Conservation (phyloP, 2,113 vertebrate genomes). For the Strix uralensis region DNA sequence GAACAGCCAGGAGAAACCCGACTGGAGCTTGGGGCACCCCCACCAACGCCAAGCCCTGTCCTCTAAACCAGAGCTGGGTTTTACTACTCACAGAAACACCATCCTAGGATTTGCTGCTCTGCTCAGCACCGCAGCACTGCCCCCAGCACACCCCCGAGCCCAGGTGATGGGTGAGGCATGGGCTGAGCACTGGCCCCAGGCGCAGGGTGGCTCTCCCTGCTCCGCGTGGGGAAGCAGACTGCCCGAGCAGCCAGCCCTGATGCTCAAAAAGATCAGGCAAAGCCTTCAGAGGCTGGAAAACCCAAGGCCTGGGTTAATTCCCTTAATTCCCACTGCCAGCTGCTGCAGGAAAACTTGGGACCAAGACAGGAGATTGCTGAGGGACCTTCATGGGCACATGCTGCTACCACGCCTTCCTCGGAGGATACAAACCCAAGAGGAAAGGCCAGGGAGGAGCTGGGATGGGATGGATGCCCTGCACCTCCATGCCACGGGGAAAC, state of each 20-base stretch:
- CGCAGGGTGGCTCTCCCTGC: background rate
- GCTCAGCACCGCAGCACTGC: background rate
- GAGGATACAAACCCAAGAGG: too few relatives aligned
- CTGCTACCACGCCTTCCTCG: background rate
- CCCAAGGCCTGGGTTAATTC: background rate
- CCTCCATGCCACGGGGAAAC: background rate
- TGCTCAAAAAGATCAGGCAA: background rate
- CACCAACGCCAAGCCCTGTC: background rate
- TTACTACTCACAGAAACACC: background rate
- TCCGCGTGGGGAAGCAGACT: background rate
- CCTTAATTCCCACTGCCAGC: background rate
- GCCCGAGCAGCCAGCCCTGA: background rate
- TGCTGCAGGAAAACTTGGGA: background rate
- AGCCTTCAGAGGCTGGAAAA: background rate
- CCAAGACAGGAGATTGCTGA: background rate
- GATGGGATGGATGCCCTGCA: background rate
- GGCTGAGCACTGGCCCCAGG: background rate
- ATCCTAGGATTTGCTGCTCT: background rate
- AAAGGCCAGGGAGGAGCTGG: background rate
- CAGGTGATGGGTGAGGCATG: background rate
- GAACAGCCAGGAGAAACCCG: background rate
- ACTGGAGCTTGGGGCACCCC: background rate
- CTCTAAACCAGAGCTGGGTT: background rate
- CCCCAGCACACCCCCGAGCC: background rate
- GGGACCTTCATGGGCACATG: background rate